phyloP scores from a whole-genome alignment of 2,113 vertebrate species.

The Thinocorus orbignyianus region DNA sequence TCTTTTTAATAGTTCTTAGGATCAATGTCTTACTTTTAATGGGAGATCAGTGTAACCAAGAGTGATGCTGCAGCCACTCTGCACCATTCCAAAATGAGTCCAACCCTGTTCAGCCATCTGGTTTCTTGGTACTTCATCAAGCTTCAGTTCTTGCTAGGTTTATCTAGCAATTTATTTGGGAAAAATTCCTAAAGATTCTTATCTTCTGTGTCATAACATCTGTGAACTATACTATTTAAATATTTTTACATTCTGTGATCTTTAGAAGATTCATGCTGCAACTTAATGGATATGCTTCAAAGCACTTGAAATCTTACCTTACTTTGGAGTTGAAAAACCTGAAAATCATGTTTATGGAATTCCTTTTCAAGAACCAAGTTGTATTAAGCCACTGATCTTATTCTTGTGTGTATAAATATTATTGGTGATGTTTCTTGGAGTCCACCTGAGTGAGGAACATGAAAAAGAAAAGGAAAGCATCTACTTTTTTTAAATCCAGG shows the following conservation, averaged over 20 bases:
- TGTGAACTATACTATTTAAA: not conserved
- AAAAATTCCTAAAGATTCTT: not conserved
- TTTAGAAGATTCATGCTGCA: not conserved
- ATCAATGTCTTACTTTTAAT: not conserved
- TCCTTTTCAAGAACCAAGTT: not conserved
- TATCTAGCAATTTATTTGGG: not conserved
- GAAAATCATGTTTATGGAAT: constrained; percentile 36
- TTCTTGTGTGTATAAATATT: not conserved
- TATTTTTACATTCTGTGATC: not conserved
- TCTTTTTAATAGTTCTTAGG: not conserved
- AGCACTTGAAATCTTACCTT: constrained; percentile 15
- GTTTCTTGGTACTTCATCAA: not conserved
- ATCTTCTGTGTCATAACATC: not conserved
- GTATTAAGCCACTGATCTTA: not conserved
- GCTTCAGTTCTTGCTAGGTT: not conserved
- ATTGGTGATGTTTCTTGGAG: not conserved
- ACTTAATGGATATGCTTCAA: constrained; percentile 24
- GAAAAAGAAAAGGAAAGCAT: not conserved
- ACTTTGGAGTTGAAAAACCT: constrained; percentile 45
- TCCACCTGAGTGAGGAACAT: not conserved
- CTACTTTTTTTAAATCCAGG: not conserved
- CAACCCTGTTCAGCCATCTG: not conserved
- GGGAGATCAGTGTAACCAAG: not conserved
- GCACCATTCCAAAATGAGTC: not conserved
- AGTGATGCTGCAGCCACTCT: not conserved